Percentiles rank a stretch among this genome's conserved stretches.
These are phyloP conservation scores for Magallana nippona DNA, from an alignment of 2,888 invertebrate species.

Conservation along the genomic window DNA sequence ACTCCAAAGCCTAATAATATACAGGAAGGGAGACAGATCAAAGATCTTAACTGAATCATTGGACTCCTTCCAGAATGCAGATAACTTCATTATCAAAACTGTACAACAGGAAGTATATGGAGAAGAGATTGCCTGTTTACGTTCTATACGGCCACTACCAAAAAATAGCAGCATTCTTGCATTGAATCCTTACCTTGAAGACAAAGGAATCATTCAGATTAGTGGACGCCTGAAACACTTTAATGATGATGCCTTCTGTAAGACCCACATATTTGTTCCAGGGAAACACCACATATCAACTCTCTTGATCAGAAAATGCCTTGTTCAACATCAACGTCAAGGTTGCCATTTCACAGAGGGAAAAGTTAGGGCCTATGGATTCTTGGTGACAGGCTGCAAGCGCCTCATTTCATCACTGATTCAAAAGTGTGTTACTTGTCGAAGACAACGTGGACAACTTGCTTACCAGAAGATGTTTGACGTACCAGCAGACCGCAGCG, in stretches of 20 bases:
- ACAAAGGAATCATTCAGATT: not conserved
- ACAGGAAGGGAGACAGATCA: not conserved
- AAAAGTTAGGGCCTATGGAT: conserved; percentile 28
- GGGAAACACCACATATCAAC: conserved; percentile 32
- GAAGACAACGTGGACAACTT: not conserved
- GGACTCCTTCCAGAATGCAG: not conserved
- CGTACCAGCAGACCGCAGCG: conserved; percentile 32
- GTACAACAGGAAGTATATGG: not conserved
- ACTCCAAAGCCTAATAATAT: not conserved
- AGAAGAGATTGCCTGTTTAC: not conserved
- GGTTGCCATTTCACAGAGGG: conserved; percentile 43
- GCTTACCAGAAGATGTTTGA: conserved; percentile 38
- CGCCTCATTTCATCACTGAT: conserved; percentile 36
- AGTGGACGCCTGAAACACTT: conserved; percentile 38
- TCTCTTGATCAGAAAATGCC: conserved; percentile 34
- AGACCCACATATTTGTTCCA: conserved; percentile 36
- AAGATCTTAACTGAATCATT: not conserved
- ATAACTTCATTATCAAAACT: not conserved
- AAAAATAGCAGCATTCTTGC: not conserved
- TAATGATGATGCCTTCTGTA: not conserved
- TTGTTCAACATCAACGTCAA: conserved; percentile 44
- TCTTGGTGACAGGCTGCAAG: conserved; percentile 40
- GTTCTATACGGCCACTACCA: not conserved
- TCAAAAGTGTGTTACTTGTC: conserved; percentile 37
- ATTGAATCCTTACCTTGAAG: not conserved